phyloP scores from a whole-genome alignment of 2,113 vertebrate species.

The Suncus etruscus region DNA sequence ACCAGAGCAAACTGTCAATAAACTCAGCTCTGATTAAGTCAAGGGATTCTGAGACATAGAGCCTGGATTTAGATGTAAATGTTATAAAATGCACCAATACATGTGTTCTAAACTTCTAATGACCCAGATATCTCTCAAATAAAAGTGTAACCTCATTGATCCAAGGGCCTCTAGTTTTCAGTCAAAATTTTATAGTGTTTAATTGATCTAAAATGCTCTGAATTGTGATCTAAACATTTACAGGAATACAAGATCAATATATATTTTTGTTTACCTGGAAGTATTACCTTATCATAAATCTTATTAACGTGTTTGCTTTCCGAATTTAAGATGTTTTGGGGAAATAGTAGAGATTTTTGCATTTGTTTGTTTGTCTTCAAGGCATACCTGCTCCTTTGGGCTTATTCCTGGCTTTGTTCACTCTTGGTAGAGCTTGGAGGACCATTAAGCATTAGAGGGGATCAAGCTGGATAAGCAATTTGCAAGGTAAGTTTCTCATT shows the following conservation, averaged over 20 bases:
- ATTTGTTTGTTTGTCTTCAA: too few species aligned
- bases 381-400: too few species aligned
- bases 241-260: background rate
- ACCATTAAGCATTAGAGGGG: too few species aligned
- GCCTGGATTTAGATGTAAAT: conserved; percentile 42
- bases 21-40: conserved; percentile 67
- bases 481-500: too few species aligned
- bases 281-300: background rate
- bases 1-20: conserved; percentile 36
- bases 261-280: background rate
- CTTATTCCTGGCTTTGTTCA: too few species aligned
- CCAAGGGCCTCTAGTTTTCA: background rate
- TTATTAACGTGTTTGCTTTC: background rate
- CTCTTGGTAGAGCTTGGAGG: background rate
- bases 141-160: background rate
- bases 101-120: background rate
- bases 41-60: conserved; percentile 38
- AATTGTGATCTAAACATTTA: background rate
- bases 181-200: background rate
- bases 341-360: background rate
- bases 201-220: background rate
- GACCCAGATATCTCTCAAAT: background rate
- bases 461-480: too few species aligned
- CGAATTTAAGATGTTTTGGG: background rate
- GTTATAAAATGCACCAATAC: background rate